A percentile compares a stretch with the other conserved stretches of the same genome.
Evolutionary conservation across 2,797 vertebrate genomes (phyloP).

Genomic region (Lacerta viridis): DNA sequence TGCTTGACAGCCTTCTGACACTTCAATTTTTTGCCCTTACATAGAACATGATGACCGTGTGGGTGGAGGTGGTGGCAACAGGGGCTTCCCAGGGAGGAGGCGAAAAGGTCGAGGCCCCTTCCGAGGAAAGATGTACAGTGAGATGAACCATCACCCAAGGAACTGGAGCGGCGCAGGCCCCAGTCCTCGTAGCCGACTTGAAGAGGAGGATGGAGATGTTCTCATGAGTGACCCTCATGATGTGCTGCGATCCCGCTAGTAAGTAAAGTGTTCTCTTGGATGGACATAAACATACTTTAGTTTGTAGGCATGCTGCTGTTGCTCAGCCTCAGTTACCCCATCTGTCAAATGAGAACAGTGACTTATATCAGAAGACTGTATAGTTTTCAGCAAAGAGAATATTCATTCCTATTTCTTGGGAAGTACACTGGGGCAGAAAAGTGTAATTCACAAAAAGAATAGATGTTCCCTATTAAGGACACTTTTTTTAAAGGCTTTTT

Average conservation of each 20-base stretch:
- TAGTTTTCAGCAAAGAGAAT: not conserved
- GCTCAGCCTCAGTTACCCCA: not conserved
- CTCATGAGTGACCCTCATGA: conserved; percentile 88
- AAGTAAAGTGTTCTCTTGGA: conserved; percentile 39
- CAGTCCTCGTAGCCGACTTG: conserved; percentile 74
- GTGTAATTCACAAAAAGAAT: too few relatives aligned
- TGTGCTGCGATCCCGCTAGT: conserved; percentile 74
- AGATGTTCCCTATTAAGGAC: too few relatives aligned
- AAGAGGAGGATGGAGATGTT: conserved; percentile 85
- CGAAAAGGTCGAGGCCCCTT: conserved; percentile 85
- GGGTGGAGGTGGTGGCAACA: conserved; percentile 44
- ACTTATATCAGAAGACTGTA: too few relatives aligned
- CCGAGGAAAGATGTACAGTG: conserved; percentile 81
- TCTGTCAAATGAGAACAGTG: too few relatives aligned
- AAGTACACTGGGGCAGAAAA: not conserved
- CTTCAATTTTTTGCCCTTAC: not conserved
- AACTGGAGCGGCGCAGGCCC: conserved; percentile 77
- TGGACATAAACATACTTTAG: too few relatives aligned
- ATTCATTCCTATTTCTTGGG: not conserved
- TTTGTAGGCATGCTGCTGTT: not conserved
- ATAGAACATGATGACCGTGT: conserved; percentile 90
- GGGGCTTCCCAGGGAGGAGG: conserved; percentile 81
- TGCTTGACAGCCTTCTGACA: not conserved
- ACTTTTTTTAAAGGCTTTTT: too few relatives aligned
- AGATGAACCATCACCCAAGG: conserved; percentile 80